A percentile compares a stretch with the other conserved stretches of the same genome.
Conservation (phyloP, 2,888 invertebrate species). For the Cephus runcator region DNA sequence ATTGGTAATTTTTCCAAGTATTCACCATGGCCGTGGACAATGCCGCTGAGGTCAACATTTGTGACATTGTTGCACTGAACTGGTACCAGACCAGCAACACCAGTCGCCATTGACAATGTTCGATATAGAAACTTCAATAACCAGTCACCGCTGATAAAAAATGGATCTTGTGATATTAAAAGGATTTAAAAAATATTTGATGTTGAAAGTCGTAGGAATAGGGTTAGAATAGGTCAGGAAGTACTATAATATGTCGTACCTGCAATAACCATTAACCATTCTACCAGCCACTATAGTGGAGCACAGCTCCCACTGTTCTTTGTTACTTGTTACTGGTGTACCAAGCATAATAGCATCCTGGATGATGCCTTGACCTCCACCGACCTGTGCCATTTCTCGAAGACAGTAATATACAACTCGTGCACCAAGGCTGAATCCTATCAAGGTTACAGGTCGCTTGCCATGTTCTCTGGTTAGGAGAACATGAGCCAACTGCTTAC, state of each 20-base stretch:
- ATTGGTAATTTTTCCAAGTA: slow-evolving; percentile 70
- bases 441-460: slow-evolving; percentile 73
- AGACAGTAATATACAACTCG: slow-evolving; percentile 76
- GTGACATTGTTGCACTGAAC: slow-evolving; percentile 69
- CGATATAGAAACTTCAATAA: slow-evolving; percentile 74
- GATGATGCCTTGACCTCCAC: slow-evolving; percentile 71
- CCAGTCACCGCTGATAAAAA: slow-evolving; percentile 70
- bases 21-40: slow-evolving; percentile 71
- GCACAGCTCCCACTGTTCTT: slow-evolving; percentile 69
- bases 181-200: slow-evolving; percentile 1
- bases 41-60: slow-evolving; percentile 71
- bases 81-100: slow-evolving; percentile 72
- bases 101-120: slow-evolving; percentile 71
- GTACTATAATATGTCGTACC: slow-evolving; percentile 47
- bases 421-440: slow-evolving; percentile 76
- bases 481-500: slow-evolving; percentile 74
- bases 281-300: slow-evolving; percentile 71
- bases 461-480: slow-evolving; percentile 72
- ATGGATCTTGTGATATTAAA: not conserved
- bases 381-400: slow-evolving; percentile 67
- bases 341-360: slow-evolving; percentile 75
- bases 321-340: slow-evolving; percentile 71
- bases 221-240: not conserved
- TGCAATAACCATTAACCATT: slow-evolving; percentile 75
- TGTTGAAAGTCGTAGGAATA: not conserved